Evolutionary conservation across 1,140 invertebrate genomes (phyloP).

Genomic region (Spodoptera frugiperda): DNA sequence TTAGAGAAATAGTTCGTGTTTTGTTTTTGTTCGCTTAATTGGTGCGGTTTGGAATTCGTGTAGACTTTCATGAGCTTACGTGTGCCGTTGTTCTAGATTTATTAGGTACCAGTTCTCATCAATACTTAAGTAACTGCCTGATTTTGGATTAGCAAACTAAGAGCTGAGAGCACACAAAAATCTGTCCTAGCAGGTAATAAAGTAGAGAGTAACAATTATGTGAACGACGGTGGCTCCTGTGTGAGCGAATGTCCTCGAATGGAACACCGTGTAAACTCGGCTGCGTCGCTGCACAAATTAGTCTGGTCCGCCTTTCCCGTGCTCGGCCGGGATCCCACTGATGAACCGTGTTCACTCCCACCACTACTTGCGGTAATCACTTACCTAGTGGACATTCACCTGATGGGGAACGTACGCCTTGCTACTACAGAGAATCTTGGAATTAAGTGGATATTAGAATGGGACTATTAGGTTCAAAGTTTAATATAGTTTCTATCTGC

Average conservation of each 20-base stretch:
- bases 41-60: constrained; percentile 2
- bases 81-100: not conserved
- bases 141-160: too few relatives aligned
- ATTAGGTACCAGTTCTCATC: not conserved
- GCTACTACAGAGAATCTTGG: not conserved
- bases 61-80: not conserved
- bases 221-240: not conserved
- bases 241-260: not conserved
- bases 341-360: constrained; percentile 20
- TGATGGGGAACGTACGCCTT: not conserved
- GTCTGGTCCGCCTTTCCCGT: constrained; percentile 42
- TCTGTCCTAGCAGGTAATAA: too few relatives aligned
- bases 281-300: constrained; percentile 40
- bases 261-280: constrained; percentile 16
- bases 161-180: too few relatives aligned
- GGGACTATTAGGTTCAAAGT: too few relatives aligned
- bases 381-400: constrained; percentile 10
- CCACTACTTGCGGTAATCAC: constrained; percentile 32
- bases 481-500: too few relatives aligned
- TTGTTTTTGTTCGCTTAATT: constrained; percentile 17
- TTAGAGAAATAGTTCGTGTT: constrained; percentile 27
- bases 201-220: constrained; percentile 1
- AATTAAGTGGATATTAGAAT: not conserved
- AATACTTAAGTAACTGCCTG: too few relatives aligned
- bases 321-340: constrained; percentile 25